Conservation (phyloP, 2,797 vertebrate species). For the Numenius phaeopus region DNA sequence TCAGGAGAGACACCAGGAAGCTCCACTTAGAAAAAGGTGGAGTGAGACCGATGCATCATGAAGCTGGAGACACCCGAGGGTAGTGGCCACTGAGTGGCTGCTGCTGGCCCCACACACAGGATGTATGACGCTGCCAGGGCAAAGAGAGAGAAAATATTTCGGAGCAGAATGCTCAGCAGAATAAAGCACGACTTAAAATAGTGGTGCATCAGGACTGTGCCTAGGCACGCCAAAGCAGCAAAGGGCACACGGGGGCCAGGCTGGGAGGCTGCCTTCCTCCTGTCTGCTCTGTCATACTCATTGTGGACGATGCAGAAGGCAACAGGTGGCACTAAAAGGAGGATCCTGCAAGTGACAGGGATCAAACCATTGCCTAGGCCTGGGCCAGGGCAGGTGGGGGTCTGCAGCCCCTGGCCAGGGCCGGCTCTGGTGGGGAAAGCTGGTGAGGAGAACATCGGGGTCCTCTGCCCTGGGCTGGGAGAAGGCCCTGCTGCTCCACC, state of each 20-base stretch:
- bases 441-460: neutral
- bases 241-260: neutral
- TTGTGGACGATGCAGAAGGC: rapidly evolving
- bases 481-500: neutral
- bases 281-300: rapidly evolving
- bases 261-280: neutral
- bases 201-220: rapidly evolving
- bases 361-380: neutral
- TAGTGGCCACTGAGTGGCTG: neutral
- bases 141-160: neutral
- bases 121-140: rapidly evolving
- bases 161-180: neutral
- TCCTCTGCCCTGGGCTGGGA: neutral
- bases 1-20: neutral
- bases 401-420: neutral
- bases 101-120: neutral
- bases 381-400: too few relatives aligned
- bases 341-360: neutral
- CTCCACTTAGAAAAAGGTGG: neutral
- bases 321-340: neutral
- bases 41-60: rapidly evolving
- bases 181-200: neutral
- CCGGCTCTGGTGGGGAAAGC: rapidly evolving
- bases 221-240: rapidly evolving
- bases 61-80: neutral